Evolutionary conservation across 1,140 invertebrate species (phyloP).

Genomic region (Colletes latitarsis): DNA sequence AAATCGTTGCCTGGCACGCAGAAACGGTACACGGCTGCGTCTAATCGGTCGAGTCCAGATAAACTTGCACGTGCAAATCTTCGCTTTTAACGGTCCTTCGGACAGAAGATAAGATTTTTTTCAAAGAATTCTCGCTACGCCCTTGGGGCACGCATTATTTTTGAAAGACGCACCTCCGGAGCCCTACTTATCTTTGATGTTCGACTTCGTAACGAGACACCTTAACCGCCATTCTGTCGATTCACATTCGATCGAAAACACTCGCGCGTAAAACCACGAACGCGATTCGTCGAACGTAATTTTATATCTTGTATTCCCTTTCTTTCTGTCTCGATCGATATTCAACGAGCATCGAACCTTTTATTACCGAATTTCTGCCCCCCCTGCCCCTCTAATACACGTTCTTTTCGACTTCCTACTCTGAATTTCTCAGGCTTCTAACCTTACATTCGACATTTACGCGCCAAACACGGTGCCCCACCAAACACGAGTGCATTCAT

Average conservation of each 20-base stretch:
- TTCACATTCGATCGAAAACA: background rate
- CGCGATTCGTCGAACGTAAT: background rate
- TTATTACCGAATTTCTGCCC: background rate
- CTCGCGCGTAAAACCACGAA: background rate
- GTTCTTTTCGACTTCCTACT: too few relatives aligned
- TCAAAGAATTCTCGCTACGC: background rate
- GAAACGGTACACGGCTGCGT: background rate
- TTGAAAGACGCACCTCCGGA: conserved; percentile 8
- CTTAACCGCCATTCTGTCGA: background rate
- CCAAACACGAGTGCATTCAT: background rate
- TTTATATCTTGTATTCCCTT: background rate
- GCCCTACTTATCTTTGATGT: conserved; percentile 9
- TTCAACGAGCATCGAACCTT: background rate
- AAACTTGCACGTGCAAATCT: conserved; percentile 15
- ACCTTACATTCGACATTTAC: background rate
- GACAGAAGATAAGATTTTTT: background rate
- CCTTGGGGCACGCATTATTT: conserved; percentile 27
- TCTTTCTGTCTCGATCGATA: background rate
- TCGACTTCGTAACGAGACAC: conserved; percentile 3
- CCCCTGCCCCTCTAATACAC: background rate
- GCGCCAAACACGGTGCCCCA: background rate
- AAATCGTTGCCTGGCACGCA: background rate
- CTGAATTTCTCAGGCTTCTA: background rate
- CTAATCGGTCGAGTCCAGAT: background rate
- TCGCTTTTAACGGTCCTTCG: background rate